Conservation (phyloP, 2,888 invertebrate species). For the Hyppa rectilinea region DNA sequence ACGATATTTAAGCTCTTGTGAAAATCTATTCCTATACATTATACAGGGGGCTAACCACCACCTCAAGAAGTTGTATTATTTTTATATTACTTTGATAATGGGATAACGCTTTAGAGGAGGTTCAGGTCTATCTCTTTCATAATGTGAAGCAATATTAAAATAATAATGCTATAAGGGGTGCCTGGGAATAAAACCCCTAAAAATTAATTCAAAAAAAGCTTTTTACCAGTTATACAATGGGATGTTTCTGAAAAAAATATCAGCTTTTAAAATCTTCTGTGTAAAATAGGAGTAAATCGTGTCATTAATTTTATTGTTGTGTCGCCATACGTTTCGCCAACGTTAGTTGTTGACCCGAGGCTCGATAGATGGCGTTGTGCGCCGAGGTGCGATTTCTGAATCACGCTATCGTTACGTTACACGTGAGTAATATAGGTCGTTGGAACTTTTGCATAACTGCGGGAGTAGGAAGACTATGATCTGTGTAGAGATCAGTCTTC, state of each 20-base stretch:
- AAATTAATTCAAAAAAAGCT: neutral
- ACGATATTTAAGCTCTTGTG: neutral
- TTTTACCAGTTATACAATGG: neutral
- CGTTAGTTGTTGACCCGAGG: neutral
- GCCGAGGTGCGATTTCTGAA: constrained; percentile 2
- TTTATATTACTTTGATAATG: no score
- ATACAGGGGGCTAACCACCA: no score
- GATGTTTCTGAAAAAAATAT: neutral
- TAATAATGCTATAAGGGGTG: no score
- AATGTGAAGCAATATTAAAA: no score
- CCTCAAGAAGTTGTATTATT: no score
- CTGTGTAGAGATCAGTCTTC: neutral
- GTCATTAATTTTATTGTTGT: neutral
- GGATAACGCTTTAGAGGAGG: no score
- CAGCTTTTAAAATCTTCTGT: neutral
- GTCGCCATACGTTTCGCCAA: neutral
- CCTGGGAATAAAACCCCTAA: neutral
- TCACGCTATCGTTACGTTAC: constrained; percentile 30
- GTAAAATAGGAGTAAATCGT: neutral
- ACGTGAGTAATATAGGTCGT: neutral
- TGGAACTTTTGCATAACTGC: neutral
- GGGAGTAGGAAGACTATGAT: neutral
- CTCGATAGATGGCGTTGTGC: constrained; percentile 33
- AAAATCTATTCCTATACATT: neutral
- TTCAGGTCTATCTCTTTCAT: no score